Evolutionary conservation across 2,888 invertebrate species (phyloP), one percentile per base, ranked within the genome.

Genomic region (Liposcelis brunnea): DNA sequence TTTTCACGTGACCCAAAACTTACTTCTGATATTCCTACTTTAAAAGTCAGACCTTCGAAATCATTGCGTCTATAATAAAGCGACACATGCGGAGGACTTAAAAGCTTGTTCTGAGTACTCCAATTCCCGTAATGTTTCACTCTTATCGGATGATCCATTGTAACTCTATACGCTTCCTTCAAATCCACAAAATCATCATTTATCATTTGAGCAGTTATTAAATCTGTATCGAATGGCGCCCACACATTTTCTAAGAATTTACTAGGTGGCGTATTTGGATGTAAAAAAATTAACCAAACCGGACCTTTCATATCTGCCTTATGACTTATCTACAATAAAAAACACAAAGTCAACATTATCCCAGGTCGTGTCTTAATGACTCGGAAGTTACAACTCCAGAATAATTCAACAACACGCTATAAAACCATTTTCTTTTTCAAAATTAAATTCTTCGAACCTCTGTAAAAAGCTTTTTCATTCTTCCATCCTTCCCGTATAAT

Each of bases 21-120:
- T 19, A 40, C 40, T 5, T 40, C 40, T 18, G 5, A 8, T 19
- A 18, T 40, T 6, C 19, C 40, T 6, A 40, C 40, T 40, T 18
- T 40, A 19, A 40, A 40, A 18, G 4, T n/a, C 10, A 40, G 7
- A 15, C 16, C 40, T 21, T 40, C 40, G 6, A 40, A 40, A 21
- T 40, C 19, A 18, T 40, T 18, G 4, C 40, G 3, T n/a, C 40
- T 14, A 18, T 40, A 40, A 21, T 40, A 40, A 11, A 40, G 40
- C 7, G 40, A 40, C 7, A 40, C 40, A 11, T 40, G 40, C n/a
- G 40, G 40, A 5, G 40, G 16, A 8, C 10, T 11, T n/a, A 40
- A 19, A n/a, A 26, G 4, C 8, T 26, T 26, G 26, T 26, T 8
- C 26, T 4, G 26, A 6, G 8, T 26, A 14, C 11, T 40, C 40